Conservation (phyloP, 2,888 invertebrate species). For the Globia sparganii region DNA sequence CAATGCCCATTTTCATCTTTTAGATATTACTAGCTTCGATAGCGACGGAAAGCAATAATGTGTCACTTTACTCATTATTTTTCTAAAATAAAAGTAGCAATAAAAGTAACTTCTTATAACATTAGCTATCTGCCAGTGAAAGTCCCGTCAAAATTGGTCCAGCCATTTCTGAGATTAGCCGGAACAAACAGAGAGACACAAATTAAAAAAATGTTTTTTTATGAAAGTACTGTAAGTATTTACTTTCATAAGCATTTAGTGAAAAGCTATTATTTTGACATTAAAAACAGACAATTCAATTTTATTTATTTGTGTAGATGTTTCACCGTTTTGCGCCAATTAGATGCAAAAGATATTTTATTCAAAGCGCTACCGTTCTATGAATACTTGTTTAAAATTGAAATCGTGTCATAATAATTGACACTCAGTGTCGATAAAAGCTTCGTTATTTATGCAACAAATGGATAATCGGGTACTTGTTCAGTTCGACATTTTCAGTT, state of each 20-base stretch:
- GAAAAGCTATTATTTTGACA: neutral
- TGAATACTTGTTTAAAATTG: neutral
- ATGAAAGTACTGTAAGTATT: too few relatives aligned
- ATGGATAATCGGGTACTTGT: neutral
- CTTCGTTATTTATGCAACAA: slow-evolving; percentile 12
- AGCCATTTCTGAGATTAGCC: neutral
- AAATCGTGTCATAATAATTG: slow-evolving; percentile 13
- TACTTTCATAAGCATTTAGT: too few relatives aligned
- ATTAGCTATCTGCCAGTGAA: too few relatives aligned
- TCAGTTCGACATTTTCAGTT: neutral
- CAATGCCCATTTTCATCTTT: neutral
- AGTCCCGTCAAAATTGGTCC: too few relatives aligned
- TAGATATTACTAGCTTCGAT: neutral
- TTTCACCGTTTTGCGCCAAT: neutral
- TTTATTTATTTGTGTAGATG: neutral
- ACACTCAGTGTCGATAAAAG: neutral
- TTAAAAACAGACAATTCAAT: neutral
- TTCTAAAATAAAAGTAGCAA: neutral
- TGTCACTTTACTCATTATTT: neutral
- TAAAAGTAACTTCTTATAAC: neutral
- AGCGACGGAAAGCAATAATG: too few relatives aligned
- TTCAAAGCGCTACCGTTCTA: neutral
- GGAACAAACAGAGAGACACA: neutral
- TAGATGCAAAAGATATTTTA: neutral
- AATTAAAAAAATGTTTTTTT: too few relatives aligned